phyloP scores from a whole-genome alignment of 2,797 vertebrate species.

The Pseudopleuronectes americanus region DNA sequence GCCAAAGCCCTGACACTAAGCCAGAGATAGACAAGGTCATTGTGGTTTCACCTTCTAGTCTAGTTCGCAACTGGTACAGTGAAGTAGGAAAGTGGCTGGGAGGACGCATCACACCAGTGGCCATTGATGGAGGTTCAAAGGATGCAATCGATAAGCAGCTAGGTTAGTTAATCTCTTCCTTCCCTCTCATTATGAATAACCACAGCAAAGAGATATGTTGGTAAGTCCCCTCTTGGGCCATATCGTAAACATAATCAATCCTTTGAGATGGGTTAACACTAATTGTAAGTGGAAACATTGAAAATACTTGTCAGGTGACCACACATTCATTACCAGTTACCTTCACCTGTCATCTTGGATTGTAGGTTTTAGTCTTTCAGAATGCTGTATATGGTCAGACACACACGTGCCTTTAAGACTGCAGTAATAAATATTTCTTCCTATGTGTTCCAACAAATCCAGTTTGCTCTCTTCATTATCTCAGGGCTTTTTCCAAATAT shows the following conservation, averaged over 20 bases:
- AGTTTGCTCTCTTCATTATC: no score
- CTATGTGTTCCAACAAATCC: no score
- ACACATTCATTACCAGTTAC: no score
- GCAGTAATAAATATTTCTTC: neutral
- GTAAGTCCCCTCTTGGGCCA: no score
- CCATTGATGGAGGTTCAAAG: constrained; percentile 96
- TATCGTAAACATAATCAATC: no score
- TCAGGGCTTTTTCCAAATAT: no score
- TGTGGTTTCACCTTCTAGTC: constrained; percentile 96
- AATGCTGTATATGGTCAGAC: neutral
- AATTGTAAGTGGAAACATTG: no score
- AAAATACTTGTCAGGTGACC: no score
- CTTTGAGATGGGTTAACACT: no score
- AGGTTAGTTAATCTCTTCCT: constrained; percentile 79
- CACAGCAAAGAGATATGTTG: no score
- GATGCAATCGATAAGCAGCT: constrained; percentile 91
- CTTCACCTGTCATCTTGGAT: no score
- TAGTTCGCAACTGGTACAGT: constrained; percentile 97
- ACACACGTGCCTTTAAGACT: neutral
- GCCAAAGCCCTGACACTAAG: constrained; percentile 92
- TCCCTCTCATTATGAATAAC: neutral
- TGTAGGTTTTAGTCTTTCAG: no score
- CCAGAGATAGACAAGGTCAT: constrained; percentile 94
- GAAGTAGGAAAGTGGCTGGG: constrained; percentile 97
- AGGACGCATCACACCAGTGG: constrained; percentile 89